Evolutionary conservation across 2,113 vertebrate genomes (phyloP).

Genomic region (Mesitornis unicolor): DNA sequence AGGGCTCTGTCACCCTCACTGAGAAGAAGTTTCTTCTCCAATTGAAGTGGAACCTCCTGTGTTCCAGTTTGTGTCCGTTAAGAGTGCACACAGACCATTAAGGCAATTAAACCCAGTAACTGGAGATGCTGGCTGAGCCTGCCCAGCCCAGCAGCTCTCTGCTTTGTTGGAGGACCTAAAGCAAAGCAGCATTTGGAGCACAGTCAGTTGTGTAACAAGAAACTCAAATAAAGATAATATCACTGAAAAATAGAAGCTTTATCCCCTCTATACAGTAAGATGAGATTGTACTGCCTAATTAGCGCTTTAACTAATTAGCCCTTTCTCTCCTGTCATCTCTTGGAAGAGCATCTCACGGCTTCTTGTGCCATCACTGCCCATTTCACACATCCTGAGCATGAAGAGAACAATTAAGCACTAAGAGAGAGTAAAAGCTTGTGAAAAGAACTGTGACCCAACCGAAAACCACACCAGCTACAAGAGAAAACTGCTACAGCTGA

Average conservation of each 20-base stretch:
- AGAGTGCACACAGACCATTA: neutral
- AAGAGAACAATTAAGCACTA: neutral
- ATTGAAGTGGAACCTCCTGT: too few relatives aligned
- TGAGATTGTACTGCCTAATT: neutral
- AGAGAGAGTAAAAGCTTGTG: neutral
- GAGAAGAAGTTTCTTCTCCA: too few relatives aligned
- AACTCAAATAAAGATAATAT: neutral
- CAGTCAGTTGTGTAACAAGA: neutral
- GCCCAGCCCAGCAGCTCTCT: slow-evolving; percentile 11
- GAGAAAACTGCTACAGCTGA: neutral
- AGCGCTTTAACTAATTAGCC: neutral
- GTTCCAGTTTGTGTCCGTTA: too few relatives aligned
- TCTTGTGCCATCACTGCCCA: neutral
- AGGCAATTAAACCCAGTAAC: neutral
- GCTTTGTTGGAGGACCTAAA: slow-evolving; percentile 49
- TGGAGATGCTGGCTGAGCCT: neutral
- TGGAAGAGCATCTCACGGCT: neutral
- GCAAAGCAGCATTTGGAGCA: neutral
- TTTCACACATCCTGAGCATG: neutral
- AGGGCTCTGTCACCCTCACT: too few relatives aligned
- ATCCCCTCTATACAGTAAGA: neutral
- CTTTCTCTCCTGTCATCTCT: neutral
- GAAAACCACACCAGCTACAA: neutral
- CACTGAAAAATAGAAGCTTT: neutral
- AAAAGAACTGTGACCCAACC: neutral